Evolutionary conservation across 2,888 invertebrate genomes (phyloP).

Genomic region (Phania funesta): DNA sequence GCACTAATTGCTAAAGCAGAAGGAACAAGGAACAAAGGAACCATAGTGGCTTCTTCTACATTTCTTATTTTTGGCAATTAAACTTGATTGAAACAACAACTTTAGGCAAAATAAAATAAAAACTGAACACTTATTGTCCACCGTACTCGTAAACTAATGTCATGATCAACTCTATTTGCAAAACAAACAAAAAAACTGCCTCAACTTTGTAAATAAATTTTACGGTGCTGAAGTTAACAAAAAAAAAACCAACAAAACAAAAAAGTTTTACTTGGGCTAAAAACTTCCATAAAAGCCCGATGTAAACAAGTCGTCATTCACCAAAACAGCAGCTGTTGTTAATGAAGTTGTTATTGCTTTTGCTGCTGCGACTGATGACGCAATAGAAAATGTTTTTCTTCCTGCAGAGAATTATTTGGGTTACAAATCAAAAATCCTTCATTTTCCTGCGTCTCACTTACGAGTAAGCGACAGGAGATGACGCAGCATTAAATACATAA

Average conservation of each 20-base stretch:
- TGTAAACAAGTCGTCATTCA: conserved; percentile 47
- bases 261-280: not conserved
- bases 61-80: not conserved
- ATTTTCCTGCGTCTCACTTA: conserved; percentile 18
- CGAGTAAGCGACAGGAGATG: conserved; percentile 28
- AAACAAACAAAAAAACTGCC: conserved; percentile 10
- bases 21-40: too few relatives aligned
- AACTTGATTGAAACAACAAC: conserved; percentile 17
- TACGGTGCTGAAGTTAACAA: conserved; percentile 23
- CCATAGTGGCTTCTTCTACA: too few relatives aligned
- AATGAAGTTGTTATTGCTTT: conserved; percentile 63
- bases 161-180: conserved; percentile 6
- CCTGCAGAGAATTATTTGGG: conserved; percentile 39
- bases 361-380: conserved; percentile 61
- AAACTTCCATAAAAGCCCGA: conserved; percentile 10
- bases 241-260: not conserved
- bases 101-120: not conserved
- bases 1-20: too few relatives aligned
- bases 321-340: conserved; percentile 23
- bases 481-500: conserved; percentile 32
- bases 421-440: conserved; percentile 59
- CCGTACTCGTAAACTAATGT: conserved; percentile 19
- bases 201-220: conserved; percentile 11
- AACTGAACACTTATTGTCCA: not conserved
- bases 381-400: conserved; percentile 61